phyloP scores from a whole-genome alignment of 2,113 vertebrate species.

The Delphinapterus leucas region DNA sequence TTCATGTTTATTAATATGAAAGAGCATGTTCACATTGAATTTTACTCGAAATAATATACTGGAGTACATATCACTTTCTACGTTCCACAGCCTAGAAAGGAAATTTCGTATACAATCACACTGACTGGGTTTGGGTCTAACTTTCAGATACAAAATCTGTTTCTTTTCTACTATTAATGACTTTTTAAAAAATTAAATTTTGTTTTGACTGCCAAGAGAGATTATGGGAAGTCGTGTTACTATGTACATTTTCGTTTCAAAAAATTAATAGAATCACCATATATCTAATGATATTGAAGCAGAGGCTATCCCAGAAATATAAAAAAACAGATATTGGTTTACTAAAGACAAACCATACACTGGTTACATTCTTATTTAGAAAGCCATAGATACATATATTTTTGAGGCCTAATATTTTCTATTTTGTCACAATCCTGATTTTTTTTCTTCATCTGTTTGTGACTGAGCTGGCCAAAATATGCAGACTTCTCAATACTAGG shows the following conservation, averaged over 20 bases:
- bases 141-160: not conserved
- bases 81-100: not conserved
- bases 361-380: not conserved
- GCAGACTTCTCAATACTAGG: not conserved
- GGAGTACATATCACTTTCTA: not conserved
- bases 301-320: not conserved
- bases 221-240: not conserved
- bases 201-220: not conserved
- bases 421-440: not conserved
- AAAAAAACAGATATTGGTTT: not conserved
- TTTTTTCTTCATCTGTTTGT: not conserved
- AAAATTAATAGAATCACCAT: not conserved
- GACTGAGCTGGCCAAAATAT: not conserved
- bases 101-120: not conserved
- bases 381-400: not conserved
- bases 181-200: not conserved
- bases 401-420: not conserved
- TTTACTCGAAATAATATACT: not conserved
- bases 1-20: not conserved
- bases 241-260: not conserved
- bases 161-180: not conserved
- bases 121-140: not conserved
- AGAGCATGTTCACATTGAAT: not conserved
- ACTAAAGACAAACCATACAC: not conserved
- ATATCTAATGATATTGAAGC: not conserved